A percentile compares a stretch with the other conserved stretches of the same genome.
Conservation (phyloP, 2,888 invertebrate genomes). For the Diaprepes abbreviatus region DNA sequence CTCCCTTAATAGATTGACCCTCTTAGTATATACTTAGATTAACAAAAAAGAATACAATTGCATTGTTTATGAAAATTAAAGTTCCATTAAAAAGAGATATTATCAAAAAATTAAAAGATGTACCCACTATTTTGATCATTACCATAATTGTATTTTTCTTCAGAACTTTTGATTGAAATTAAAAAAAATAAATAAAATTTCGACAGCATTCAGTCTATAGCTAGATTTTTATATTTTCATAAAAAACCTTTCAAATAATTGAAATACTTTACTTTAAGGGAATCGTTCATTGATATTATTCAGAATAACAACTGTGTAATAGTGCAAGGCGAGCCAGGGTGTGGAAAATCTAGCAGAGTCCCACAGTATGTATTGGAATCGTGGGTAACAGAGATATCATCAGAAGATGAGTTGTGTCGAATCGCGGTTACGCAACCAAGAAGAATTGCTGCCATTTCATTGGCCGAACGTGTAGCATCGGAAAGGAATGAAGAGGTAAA, state of each 20-base stretch:
- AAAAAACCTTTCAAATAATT: background rate
- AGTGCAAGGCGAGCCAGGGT: constrained; percentile 80
- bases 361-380: constrained; percentile 75
- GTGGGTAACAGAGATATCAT: constrained; percentile 63
- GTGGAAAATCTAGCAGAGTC: constrained; percentile 81
- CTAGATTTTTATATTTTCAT: too few relatives aligned
- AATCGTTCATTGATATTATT: constrained; percentile 70
- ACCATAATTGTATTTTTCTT: too few relatives aligned
- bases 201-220: too few relatives aligned
- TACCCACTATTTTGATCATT: too few relatives aligned
- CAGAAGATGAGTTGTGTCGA: constrained; percentile 68
- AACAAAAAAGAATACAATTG: too few relatives aligned
- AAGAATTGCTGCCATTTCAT: constrained; percentile 77
- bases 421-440: constrained; percentile 79
- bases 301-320: constrained; percentile 71
- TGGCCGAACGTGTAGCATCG: constrained; percentile 75
- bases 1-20: too few relatives aligned
- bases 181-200: too few relatives aligned
- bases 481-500: constrained; percentile 75
- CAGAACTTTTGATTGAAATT: too few relatives aligned
- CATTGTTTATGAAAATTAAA: too few relatives aligned
- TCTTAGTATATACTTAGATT: too few relatives aligned
- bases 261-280: constrained; percentile 57
- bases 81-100: too few relatives aligned
- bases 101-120: too few relatives aligned